Evolutionary conservation across 53 echinoderm and acorn worm genomes (phyloP).

Genomic region (Stichopus horrens): DNA sequence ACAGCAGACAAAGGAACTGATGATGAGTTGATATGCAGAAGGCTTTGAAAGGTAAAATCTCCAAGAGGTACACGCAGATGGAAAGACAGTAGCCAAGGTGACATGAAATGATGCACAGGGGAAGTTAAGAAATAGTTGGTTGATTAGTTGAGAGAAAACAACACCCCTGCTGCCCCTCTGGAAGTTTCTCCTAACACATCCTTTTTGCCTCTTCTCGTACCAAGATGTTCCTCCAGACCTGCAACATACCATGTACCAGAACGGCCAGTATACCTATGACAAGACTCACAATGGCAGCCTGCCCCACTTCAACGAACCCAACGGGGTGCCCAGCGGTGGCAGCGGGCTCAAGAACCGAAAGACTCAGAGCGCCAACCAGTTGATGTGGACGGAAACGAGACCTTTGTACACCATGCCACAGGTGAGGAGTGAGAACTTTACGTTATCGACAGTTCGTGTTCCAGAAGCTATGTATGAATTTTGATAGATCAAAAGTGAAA

Average conservation of each 20-base stretch:
- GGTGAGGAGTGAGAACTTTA: slow-evolving; percentile 48
- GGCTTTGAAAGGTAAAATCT: too few relatives aligned
- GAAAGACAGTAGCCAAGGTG: too few relatives aligned
- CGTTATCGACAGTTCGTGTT: neutral
- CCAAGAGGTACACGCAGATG: too few relatives aligned
- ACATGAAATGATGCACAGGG: too few relatives aligned
- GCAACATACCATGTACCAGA: slow-evolving; percentile 58
- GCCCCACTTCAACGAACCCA: slow-evolving; percentile 40
- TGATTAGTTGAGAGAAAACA: too few relatives aligned
- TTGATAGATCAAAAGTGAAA: neutral
- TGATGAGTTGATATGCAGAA: too few relatives aligned
- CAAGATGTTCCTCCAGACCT: slow-evolving; percentile 48
- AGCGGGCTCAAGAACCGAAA: slow-evolving; percentile 62
- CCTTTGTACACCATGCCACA: slow-evolving; percentile 89
- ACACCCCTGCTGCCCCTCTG: too few relatives aligned
- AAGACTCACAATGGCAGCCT: slow-evolving; percentile 57
- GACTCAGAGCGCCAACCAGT: slow-evolving; percentile 53
- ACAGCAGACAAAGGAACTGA: too few relatives aligned
- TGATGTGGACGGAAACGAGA: slow-evolving; percentile 62
- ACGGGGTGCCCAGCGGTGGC: neutral
- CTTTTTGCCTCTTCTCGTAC: neutral
- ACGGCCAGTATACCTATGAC: slow-evolving; percentile 54
- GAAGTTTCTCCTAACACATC: neutral
- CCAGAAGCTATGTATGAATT: neutral
- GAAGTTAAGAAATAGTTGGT: too few relatives aligned